Conservation (phyloP, 1,140 invertebrate genomes). For the Holotrichia oblita region DNA sequence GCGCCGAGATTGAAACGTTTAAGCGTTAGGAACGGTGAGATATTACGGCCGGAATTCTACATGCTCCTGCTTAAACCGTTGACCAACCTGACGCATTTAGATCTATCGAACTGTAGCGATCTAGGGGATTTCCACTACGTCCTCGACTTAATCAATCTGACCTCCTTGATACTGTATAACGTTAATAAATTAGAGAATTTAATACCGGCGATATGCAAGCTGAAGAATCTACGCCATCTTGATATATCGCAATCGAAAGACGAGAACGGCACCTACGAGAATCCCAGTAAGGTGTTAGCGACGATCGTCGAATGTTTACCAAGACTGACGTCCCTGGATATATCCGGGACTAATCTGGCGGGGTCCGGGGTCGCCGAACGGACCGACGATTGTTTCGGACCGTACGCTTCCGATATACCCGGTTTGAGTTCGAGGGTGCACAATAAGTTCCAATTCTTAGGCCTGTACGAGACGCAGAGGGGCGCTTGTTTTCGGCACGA, state of each 20-base stretch:
- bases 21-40: conserved; percentile 66
- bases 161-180: conserved; percentile 80
- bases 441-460: conserved; percentile 87
- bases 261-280: conserved; percentile 69
- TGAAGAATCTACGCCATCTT: conserved; percentile 74
- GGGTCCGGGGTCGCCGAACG: conserved; percentile 76
- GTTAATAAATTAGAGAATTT: conserved; percentile 68
- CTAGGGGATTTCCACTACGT: conserved; percentile 68
- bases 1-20: conserved; percentile 73
- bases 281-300: conserved; percentile 73
- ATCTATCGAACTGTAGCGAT: conserved; percentile 78
- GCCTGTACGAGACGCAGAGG: conserved; percentile 87
- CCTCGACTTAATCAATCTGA: conserved; percentile 70
- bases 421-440: conserved; percentile 79
- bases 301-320: conserved; percentile 78
- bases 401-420: conserved; percentile 76
- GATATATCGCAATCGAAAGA: conserved; percentile 83
- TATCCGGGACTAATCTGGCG: conserved; percentile 88
- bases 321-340: conserved; percentile 83
- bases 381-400: conserved; percentile 51
- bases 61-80: conserved; percentile 68
- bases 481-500: conserved; percentile 88
- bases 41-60: conserved; percentile 63
- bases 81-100: conserved; percentile 75
- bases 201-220: conserved; percentile 66